Evolutionary conservation across 2,888 invertebrate species (phyloP).

Genomic region (Pinctada fucata): DNA sequence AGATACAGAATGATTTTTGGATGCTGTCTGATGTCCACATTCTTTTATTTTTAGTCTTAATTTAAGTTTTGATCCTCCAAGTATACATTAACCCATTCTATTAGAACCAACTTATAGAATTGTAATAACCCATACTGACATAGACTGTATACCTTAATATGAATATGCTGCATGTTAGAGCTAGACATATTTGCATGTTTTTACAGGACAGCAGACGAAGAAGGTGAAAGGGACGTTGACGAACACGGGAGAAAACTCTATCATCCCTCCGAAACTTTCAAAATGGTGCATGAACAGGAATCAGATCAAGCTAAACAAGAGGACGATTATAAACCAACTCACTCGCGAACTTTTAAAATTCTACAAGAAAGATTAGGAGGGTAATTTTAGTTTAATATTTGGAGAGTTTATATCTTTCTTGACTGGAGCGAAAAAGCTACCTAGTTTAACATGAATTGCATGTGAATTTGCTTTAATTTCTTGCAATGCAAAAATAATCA

Average conservation of each 20-base stretch:
- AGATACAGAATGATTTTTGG: too few relatives aligned
- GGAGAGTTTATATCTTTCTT: too few relatives aligned
- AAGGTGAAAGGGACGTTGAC: slow-evolving; percentile 42
- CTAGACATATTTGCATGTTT: slow-evolving; percentile 27
- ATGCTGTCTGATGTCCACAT: too few relatives aligned
- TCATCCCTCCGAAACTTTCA: slow-evolving; percentile 70
- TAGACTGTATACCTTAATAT: background rate
- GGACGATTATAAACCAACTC: slow-evolving; percentile 54
- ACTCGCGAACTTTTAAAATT: slow-evolving; percentile 66
- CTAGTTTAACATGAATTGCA: too few relatives aligned
- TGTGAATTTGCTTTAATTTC: too few relatives aligned
- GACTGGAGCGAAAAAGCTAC: too few relatives aligned
- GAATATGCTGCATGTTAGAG: slow-evolving; percentile 20
- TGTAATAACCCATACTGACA: too few relatives aligned
- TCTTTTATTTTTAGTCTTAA: too few relatives aligned
- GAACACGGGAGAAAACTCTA: slow-evolving; percentile 59
- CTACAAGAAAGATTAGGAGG: slow-evolving; percentile 62
- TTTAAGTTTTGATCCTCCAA: too few relatives aligned
- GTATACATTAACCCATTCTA: too few relatives aligned
- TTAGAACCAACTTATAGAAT: too few relatives aligned
- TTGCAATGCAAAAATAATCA: too few relatives aligned
- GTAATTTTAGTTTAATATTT: background rate
- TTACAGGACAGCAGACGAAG: slow-evolving; percentile 38
- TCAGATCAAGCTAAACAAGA: slow-evolving; percentile 40
- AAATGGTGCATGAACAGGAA: slow-evolving; percentile 65